These are phyloP conservation scores for Parascotia fuliginaria DNA, from an alignment of 2,888 invertebrate genomes.

Conservation along the genomic window DNA sequence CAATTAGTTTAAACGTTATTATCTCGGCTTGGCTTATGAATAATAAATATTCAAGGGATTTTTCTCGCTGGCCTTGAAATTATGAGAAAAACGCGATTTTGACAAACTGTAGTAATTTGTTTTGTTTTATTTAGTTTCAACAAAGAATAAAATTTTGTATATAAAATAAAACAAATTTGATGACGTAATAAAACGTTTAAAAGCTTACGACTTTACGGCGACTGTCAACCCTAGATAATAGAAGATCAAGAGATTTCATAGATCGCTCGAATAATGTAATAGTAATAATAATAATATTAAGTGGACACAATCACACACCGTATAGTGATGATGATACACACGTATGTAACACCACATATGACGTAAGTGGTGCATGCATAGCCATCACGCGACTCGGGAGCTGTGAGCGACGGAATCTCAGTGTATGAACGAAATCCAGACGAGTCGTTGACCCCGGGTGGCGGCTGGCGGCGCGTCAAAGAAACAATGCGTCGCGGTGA, in stretches of 20 bases:
- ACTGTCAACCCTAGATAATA: too few species aligned
- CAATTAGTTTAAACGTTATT: conserved; percentile 8
- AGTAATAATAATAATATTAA: too few species aligned
- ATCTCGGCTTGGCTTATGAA: background rate
- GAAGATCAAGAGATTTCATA: too few species aligned
- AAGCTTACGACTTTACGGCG: too few species aligned
- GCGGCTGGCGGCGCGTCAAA: conserved; percentile 75
- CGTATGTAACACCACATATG: conserved; percentile 29
- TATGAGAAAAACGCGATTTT: conserved; percentile 6
- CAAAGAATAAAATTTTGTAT: too few species aligned
- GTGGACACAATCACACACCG: too few species aligned
- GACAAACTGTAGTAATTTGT: conserved; percentile 11
- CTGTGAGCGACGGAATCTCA: conserved; percentile 58
- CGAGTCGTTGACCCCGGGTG: conserved; percentile 76
- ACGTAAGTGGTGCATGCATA: conserved; percentile 45
- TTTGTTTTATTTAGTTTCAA: too few species aligned
- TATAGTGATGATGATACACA: too few species aligned
- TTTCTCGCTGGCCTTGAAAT: conserved; percentile 3
- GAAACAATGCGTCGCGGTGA: conserved; percentile 74
- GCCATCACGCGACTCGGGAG: conserved; percentile 40
- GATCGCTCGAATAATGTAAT: background rate
- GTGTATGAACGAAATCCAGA: conserved; percentile 80
- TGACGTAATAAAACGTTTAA: too few species aligned
- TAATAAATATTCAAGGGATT: background rate
- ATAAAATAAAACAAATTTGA: too few species aligned